Conservation (phyloP, 2,888 invertebrate species). For the Ommatoiulus sabulosus region DNA sequence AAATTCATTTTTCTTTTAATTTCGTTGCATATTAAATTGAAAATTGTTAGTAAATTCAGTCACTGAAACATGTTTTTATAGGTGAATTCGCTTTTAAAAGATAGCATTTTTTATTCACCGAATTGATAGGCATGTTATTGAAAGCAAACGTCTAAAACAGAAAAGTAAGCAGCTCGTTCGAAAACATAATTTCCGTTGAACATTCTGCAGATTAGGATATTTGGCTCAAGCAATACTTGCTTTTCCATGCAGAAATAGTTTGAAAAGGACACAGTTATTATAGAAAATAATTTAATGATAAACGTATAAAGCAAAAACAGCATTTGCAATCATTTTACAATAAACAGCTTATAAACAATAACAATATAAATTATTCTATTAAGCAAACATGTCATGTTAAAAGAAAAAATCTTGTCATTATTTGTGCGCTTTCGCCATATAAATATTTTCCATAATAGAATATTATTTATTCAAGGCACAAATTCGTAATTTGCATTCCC, state of each 20-base stretch:
- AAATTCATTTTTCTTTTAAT: no score
- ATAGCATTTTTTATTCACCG: no score
- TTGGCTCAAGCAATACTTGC: not conserved
- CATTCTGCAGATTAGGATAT: no score
- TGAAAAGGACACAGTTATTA: not conserved
- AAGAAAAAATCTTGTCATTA: not conserved
- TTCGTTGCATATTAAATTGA: no score
- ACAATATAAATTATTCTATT: not conserved
- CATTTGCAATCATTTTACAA: not conserved
- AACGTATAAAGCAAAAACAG: slow-evolving; percentile 22
- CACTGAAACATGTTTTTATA: no score
- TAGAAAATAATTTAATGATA: slow-evolving; percentile 40
- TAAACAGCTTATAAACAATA: slow-evolving; percentile 2
- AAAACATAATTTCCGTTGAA: no score
- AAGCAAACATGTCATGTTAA: not conserved
- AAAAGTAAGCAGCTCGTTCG: no score
- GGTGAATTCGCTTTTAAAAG: no score
- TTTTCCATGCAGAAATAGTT: not conserved
- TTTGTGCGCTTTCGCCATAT: not conserved
- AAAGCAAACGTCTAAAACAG: no score
- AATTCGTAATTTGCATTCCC: not conserved
- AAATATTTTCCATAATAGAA: not conserved
- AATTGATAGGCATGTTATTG: no score
- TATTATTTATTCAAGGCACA: not conserved
- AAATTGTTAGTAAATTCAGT: no score